Conservation (phyloP, 2,888 invertebrate genomes). For the Zhengitettix transpicula region DNA sequence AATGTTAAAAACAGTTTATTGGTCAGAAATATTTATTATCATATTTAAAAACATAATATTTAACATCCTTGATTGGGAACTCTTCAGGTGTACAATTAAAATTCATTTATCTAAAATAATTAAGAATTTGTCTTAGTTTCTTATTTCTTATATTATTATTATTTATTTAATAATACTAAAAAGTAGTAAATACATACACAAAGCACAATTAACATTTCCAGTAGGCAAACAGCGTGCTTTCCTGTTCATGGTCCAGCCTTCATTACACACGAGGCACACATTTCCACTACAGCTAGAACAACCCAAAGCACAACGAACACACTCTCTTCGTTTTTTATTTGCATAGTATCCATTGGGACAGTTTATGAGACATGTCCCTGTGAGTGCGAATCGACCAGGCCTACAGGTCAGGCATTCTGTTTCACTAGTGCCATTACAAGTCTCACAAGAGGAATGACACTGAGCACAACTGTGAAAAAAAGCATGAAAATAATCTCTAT, state of each 20-base stretch:
- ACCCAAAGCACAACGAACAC: constrained; percentile 60
- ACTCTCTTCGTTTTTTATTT: constrained; percentile 63
- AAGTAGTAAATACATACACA: constrained; percentile 30
- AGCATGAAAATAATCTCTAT: background rate
- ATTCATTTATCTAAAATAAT: background rate
- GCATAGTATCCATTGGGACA: constrained; percentile 62
- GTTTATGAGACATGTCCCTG: constrained; percentile 48
- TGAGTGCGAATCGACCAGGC: constrained; percentile 48
- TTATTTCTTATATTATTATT: too few species aligned
- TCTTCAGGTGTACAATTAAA: background rate
- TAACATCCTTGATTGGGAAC: background rate
- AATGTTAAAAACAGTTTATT: too few species aligned
- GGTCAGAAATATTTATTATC: too few species aligned
- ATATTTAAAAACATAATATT: background rate
- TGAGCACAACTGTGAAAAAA: constrained; percentile 44
- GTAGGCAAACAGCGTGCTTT: constrained; percentile 56
- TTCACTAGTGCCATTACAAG: constrained; percentile 61
- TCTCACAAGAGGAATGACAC: constrained; percentile 64
- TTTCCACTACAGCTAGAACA: constrained; percentile 58
- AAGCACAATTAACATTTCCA: constrained; percentile 50
- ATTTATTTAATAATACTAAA: too few species aligned
- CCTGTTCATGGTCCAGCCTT: constrained; percentile 58
- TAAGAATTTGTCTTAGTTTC: too few species aligned
- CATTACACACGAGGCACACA: constrained; percentile 54
- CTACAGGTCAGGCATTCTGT: constrained; percentile 70